phyloP scores from a whole-genome alignment of 2,113 vertebrate species.

The Crotalus tigris region DNA sequence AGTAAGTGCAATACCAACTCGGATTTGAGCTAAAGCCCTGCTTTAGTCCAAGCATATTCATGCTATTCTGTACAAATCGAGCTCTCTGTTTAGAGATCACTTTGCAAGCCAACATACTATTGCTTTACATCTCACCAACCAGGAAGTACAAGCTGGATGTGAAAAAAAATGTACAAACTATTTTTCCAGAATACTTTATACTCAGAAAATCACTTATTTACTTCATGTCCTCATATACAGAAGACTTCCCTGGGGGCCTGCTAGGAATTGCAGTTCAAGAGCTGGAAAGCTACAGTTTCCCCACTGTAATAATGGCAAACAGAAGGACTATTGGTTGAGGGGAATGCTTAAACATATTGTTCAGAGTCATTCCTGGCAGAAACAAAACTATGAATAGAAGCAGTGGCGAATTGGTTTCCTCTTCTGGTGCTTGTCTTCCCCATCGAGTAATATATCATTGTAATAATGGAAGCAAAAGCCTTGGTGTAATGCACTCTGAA shows the following conservation, averaged over 20 bases:
- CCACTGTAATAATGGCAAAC: background rate
- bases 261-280: background rate
- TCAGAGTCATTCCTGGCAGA: constrained; percentile 38
- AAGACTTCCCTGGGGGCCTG: background rate
- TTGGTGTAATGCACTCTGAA: constrained; percentile 55
- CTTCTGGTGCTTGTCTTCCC: constrained; percentile 39
- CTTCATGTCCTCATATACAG: constrained; percentile 44
- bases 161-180: constrained; percentile 37
- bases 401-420: constrained; percentile 12
- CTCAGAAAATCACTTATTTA: constrained; percentile 49
- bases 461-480: constrained; percentile 50
- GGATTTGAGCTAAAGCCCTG: background rate
- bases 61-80: background rate
- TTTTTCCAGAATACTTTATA: constrained; percentile 43
- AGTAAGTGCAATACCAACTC: background rate
- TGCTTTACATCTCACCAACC: background rate
- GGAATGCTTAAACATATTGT: constrained; percentile 47
- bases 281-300: background rate
- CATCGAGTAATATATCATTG: constrained; percentile 54
- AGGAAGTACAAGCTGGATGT: constrained; percentile 26
- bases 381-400: constrained; percentile 35
- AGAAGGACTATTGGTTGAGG: background rate
- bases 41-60: background rate
- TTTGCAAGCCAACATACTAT: background rate
- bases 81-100: background rate